Evolutionary conservation across 53 echinoderm and acorn worm species (phyloP).

Genomic region (Hippasteria phrygiana): DNA sequence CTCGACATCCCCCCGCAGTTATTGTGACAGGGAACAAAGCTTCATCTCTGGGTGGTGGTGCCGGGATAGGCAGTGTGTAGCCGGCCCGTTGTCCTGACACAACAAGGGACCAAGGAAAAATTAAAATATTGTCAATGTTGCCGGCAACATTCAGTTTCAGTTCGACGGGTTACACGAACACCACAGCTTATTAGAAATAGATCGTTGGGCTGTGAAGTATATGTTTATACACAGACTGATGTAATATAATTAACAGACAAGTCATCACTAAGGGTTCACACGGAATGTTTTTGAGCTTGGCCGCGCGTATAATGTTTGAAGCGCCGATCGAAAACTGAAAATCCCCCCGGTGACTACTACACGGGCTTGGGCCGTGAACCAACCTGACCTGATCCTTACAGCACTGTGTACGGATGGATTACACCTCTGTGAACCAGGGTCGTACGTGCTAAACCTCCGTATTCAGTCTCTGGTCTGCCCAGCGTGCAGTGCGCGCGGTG

Average conservation of each 20-base stretch:
- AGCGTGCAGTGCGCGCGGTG: not conserved
- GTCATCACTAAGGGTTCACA: constrained; percentile 19
- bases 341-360: constrained; percentile 24
- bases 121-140: not conserved
- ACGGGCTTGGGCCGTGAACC: constrained; percentile 9
- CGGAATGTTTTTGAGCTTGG: constrained; percentile 32
- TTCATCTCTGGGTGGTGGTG: constrained; percentile 50
- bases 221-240: constrained; percentile 32
- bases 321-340: not conserved
- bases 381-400: not conserved
- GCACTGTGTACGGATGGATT: constrained; percentile 20
- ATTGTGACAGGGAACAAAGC: constrained; percentile 57
- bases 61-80: constrained; percentile 30
- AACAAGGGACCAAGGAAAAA: not conserved
- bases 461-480: too few relatives aligned
- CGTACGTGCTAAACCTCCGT: constrained; percentile 3
- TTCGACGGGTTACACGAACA: not conserved
- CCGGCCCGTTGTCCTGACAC: not conserved
- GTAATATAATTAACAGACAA: constrained; percentile 28
- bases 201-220: not conserved
- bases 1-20: constrained; percentile 52
- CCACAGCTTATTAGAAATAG: not conserved
- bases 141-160: not conserved
- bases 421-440: constrained; percentile 23
- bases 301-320: constrained; percentile 42